phyloP scores from a whole-genome alignment of 2,888 invertebrate species.

The Pachymerium ferrugineum region DNA sequence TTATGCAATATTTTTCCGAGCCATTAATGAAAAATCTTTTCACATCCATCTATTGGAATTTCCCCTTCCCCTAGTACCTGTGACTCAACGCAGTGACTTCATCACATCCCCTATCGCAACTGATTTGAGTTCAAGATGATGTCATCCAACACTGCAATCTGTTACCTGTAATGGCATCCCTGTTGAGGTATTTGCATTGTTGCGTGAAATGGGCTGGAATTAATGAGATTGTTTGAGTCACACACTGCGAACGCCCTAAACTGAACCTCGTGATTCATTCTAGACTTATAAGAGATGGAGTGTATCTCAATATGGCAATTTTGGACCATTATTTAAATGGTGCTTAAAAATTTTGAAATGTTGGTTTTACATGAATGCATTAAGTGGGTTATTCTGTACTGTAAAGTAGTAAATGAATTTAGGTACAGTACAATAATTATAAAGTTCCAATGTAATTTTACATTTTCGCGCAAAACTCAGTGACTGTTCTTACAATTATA shows the following conservation, averaged over 20 bases:
- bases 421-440: too few relatives aligned
- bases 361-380: too few relatives aligned
- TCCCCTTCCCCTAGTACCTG: constrained; percentile 4
- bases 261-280: constrained; percentile 3
- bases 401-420: too few relatives aligned
- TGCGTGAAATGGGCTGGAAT: constrained; percentile 21
- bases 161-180: constrained; percentile 21
- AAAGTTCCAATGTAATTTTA: too few relatives aligned
- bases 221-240: constrained; percentile 21
- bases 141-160: constrained; percentile 10
- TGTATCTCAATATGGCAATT: too few relatives aligned
- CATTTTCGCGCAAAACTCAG: too few relatives aligned
- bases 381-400: too few relatives aligned
- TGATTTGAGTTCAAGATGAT: constrained; percentile 1
- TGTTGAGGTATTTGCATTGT: constrained; percentile 21
- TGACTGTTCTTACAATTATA: too few relatives aligned
- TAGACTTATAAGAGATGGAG: not conserved
- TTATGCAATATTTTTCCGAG: not conserved
- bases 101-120: not conserved
- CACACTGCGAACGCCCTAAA: not conserved
- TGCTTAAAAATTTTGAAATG: too few relatives aligned
- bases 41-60: constrained; percentile 21
- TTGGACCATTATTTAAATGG: too few relatives aligned
- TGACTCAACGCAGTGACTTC: constrained; percentile 12
- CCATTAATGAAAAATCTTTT: not conserved